Evolutionary conservation across 2,888 invertebrate species (phyloP), one percentile per base, ranked within the genome.

Genomic region (Matsumyia berberina): DNA sequence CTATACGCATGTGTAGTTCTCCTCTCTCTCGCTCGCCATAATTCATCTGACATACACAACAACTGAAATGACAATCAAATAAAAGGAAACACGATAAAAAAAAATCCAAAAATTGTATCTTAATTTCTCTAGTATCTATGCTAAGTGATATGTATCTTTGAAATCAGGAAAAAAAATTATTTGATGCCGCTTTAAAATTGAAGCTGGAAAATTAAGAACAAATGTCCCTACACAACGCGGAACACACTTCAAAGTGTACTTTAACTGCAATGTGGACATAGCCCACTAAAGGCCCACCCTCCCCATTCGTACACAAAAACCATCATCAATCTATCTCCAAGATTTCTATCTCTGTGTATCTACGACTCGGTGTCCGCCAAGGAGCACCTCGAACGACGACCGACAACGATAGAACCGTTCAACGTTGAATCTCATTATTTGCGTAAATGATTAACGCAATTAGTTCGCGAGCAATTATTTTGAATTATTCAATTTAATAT

Each of bases 401-500:
- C 31, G 7, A 29, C 35, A 44, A 17, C 53, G 39, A 58, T 39
- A 8, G 29, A 67, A 64, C 39, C 33, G 31, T 31, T 17, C 49
- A 64, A 60, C 60, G 64, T 74, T 80, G 86, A 79, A 86, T 85
- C 86, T 81, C 81, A 82, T 86, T 87, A 86, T 87, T 81, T 78
- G 85, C 86, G 86, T 86, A 87, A 87, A 86, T 87, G 85, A 85
- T 87, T 87, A 87, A 87, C 86, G 76, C 87, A 87, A 87, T 87
- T 87, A 87, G 85, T 86, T 77, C 86, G 79, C 85, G 74, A 85
- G 85, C 85, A 91, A 91, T 91, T 90, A 90, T 90, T 90, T 89
- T 89, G 90, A 90, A 90, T 90, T 90, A 91, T 90, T 90, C 90
- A 90, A 90, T 90, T 90, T 90, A 89, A 89, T 89, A 88, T 90